Base-by-base conservation (phyloP, 2,113 vertebrate genomes). In the Centrocercus urophasianus region DNA sequence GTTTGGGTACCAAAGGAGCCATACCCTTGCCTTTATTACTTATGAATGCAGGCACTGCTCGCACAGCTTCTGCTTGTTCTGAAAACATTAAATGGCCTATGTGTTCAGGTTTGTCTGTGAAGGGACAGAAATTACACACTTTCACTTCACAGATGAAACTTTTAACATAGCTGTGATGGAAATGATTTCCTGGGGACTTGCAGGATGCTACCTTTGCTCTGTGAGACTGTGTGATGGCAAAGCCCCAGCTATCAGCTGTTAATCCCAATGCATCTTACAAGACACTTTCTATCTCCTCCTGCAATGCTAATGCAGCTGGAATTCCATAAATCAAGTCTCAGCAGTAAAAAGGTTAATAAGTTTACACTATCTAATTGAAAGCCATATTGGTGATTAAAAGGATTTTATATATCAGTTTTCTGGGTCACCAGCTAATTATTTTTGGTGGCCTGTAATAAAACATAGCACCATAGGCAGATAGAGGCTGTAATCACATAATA, bases 341-440 rank as follows among this genome's bases (percentile, higher is more conserved):
- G 97, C 97, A 96, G 97, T 98, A 98, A 98, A 97, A 97, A 98
- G 98, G 98, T 98, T 98, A 98, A 98, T 98, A 98, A 97, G 97
- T 98, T 98, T 98, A 98, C 32, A 82, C 95, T 96, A 94, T 94
- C 93, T 98, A 98, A 98, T 98, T 98, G 98, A 98, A 98, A 98
- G 97, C 97, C 97, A 96, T 98, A 97, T 97, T 97, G 97, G 98
- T 98, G 98, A 98, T 98, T 98, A 97, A 98, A 97, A 98, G 95
- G 95, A 97, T 97, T 98, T 98, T 97, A 98, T 97, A 96, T 97
- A 98, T 97, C 96, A 95, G 97, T 97, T 97, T 98, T 97, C 97
- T 97, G 97, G 98, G 98, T 98, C 97, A 98, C 96, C 96, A 97
- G 88, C 97, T 97, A 98, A 98, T 98, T 98, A 98, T 98, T 98